A percentile compares a stretch with the other conserved stretches of the same genome.
These are phyloP conservation scores for Tipula helvola DNA, from an alignment of 2,888 invertebrate species.

Conservation along the genomic window DNA sequence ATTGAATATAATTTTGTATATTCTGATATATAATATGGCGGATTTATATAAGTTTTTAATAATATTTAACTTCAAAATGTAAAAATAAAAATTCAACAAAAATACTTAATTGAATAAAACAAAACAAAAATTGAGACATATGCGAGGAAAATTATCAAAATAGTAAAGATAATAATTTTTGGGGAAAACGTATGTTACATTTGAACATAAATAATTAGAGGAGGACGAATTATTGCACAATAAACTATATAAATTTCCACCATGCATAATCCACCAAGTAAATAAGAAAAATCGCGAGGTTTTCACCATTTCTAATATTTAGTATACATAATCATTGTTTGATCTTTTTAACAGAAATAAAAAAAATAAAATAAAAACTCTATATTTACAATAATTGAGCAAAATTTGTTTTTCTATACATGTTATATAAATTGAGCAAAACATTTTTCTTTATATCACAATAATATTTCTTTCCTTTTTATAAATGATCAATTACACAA, in stretches of 20 bases:
- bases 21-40: background rate
- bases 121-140: background rate
- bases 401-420: background rate
- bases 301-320: background rate
- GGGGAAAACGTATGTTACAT: background rate
- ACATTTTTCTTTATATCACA: background rate
- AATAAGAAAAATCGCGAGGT: background rate
- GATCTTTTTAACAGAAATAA: background rate
- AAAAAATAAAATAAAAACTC: background rate
- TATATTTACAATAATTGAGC: background rate
- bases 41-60: background rate
- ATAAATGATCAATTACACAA: background rate
- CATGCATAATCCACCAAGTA: background rate
- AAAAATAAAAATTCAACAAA: constrained; percentile 4
- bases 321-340: background rate
- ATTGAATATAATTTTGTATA: background rate
- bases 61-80: background rate
- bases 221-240: background rate
- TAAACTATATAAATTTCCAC: background rate
- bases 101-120: background rate
- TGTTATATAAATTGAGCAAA: background rate
- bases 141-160: background rate
- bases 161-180: background rate
- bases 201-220: background rate
- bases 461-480: background rate